Conservation (phyloP, 2,113 vertebrate species). For the Rhynchopsitta pachyrhyncha region DNA sequence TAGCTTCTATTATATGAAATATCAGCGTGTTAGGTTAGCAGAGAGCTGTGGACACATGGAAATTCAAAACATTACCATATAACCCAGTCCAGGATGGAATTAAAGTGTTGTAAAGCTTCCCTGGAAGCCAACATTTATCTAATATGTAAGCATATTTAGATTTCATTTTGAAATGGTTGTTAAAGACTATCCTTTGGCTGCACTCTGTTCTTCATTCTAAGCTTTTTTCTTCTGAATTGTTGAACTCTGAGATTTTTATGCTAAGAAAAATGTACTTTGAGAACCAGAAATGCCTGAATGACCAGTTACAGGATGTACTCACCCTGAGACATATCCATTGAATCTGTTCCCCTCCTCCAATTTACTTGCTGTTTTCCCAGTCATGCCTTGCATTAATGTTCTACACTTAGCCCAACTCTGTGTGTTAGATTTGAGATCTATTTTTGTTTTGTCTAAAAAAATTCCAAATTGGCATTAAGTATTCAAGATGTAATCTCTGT, state of each 20-base stretch:
- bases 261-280: slow-evolving; percentile 38
- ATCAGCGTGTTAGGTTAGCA: background rate
- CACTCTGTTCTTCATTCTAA: slow-evolving; percentile 34
- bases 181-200: slow-evolving; percentile 66
- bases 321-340: slow-evolving; percentile 45
- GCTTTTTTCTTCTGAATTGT: background rate
- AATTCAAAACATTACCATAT: slow-evolving; percentile 51
- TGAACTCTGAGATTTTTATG: slow-evolving; percentile 25
- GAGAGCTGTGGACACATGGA: background rate
- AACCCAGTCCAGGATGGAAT: slow-evolving; percentile 32
- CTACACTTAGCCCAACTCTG: slow-evolving; percentile 73
- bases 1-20: background rate
- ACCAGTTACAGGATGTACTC: slow-evolving; percentile 48
- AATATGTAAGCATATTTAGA: slow-evolving; percentile 68
- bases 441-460: slow-evolving; percentile 78
- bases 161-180: slow-evolving; percentile 60
- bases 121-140: slow-evolving; percentile 61
- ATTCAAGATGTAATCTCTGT: slow-evolving; percentile 79
- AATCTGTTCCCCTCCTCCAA: slow-evolving; percentile 52
- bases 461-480: slow-evolving; percentile 78
- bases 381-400: slow-evolving; percentile 78
- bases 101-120: slow-evolving; percentile 38
- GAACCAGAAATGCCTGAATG: slow-evolving; percentile 55
- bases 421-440: slow-evolving; percentile 73
- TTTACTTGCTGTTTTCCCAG: slow-evolving; percentile 69